Evolutionary conservation across 2,113 vertebrate species (phyloP), one percentile per base, ranked within the genome.

Genomic region (Oophaga pumilio): DNA sequence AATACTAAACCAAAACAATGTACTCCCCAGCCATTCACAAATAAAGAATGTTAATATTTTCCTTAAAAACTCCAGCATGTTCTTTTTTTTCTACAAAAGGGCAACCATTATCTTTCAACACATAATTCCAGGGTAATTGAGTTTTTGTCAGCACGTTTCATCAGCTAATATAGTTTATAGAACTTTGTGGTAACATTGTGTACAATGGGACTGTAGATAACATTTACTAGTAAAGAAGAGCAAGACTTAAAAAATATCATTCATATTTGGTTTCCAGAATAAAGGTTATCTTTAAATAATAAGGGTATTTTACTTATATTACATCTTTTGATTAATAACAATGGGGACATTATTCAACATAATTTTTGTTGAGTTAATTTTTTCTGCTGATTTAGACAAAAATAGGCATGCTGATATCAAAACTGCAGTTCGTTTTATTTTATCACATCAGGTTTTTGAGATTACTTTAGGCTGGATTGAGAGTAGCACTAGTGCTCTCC

Each of bases 1-100:
- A 78, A 26, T 26, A 78, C 22, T 57, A 15, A 56, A 78, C 28
- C n/a, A 78, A 56, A 78, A 78, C 76, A 56, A 56, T 24, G 76
- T 77, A 77, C 76, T 77, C 76, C 50, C 76, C 49, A 57, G 50
- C 52, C 76, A 53, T 78, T 78, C 52, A 57, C 52, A 8, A 57
- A 12, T 78, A 78, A 78, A 52, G 76, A 78, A 78, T 78, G 53
- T 53, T 26, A 57, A 78, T 56, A 78, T 57, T 78, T 57, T 78
- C 8, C 33, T 43, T 69, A 33, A 22, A 62, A 69, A 69, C 28
- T 28, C 14, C 14, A 28, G 7, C 26, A 22, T 73, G 18, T 43
- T 73, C 7, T 73, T 73, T 49, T n/a, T 43, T 73, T 73, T 10
- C 28, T 18, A 73, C 1, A 43, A 78, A 26, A 57, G 52, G 12